phyloP scores from a whole-genome alignment of 2,113 vertebrate genomes.

The Chionis minor region DNA sequence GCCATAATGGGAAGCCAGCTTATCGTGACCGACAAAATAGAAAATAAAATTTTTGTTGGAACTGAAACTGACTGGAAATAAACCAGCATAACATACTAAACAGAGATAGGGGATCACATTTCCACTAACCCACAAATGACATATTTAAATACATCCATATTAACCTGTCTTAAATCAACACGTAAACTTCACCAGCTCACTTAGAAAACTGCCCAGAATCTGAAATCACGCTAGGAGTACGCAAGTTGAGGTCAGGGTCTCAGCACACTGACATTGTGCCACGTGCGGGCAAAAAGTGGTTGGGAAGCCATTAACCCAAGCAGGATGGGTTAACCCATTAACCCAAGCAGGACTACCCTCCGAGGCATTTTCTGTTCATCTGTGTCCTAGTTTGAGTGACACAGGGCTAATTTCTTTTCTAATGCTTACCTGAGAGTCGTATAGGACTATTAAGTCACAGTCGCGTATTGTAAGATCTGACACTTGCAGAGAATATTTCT shows the following conservation, averaged over 20 bases:
- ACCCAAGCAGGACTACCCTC: background rate
- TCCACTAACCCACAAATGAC: background rate
- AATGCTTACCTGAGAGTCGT: background rate
- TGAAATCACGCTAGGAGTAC: too few species aligned
- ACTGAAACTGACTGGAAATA: background rate
- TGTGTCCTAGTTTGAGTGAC: too few species aligned
- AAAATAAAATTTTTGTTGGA: background rate
- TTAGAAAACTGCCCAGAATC: background rate
- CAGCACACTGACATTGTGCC: rapidly evolving
- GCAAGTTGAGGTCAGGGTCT: background rate
- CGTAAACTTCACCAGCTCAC: background rate
- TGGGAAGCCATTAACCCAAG: background rate
- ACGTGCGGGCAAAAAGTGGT: too few species aligned
- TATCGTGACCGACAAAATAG: background rate
- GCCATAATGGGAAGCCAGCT: background rate
- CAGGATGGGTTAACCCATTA: background rate
- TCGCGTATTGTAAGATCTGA: background rate
- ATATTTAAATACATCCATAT: background rate
- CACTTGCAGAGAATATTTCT: too few species aligned
- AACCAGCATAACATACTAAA: background rate
- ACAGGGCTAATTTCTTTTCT: too few species aligned
- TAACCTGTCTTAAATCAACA: background rate
- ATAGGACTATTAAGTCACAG: background rate
- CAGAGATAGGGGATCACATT: too few species aligned
- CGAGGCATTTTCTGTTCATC: background rate